phyloP scores from a whole-genome alignment of 1,140 invertebrate species.

The Cheumatopsyche charites region DNA sequence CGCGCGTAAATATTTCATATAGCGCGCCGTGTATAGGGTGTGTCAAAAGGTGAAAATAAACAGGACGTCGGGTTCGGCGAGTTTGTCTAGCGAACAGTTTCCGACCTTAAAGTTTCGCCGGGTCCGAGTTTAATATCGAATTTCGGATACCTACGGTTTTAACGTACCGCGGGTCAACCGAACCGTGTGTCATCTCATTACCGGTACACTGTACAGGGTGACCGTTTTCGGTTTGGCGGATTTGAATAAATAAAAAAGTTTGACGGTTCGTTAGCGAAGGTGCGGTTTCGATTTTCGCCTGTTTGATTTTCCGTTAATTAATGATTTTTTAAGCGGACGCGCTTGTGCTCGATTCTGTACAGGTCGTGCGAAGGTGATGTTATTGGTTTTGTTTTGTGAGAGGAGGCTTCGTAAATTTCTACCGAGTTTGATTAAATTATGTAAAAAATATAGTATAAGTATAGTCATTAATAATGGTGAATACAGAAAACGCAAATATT shows the following conservation, averaged over 20 bases:
- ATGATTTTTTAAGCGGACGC: too few species aligned
- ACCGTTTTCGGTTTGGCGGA: not conserved
- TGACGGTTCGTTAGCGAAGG: not conserved
- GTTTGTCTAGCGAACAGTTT: constrained; percentile 19
- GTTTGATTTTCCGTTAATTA: too few species aligned
- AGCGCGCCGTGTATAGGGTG: not conserved
- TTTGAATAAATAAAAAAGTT: not conserved
- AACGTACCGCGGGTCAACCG: not conserved
- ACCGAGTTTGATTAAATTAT: too few species aligned
- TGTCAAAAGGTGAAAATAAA: constrained; percentile 22
- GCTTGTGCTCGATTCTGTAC: too few species aligned
- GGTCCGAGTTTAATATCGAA: constrained; percentile 17
- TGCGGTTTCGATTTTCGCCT: not conserved
- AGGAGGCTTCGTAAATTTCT: too few species aligned
- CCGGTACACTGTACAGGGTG: not conserved
- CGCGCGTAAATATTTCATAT: too few species aligned
- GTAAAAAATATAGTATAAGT: too few species aligned
- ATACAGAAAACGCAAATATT: too few species aligned
- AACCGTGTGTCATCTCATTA: constrained; percentile 8
- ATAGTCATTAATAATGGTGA: too few species aligned
- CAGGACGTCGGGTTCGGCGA: not conserved
- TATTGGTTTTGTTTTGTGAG: too few species aligned
- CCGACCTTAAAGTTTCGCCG: constrained; percentile 11
- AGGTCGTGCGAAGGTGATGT: too few species aligned
- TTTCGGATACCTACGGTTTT: not conserved